Percentiles rank a stretch among this genome's conserved stretches.
Evolutionary conservation across 92 coral and sea anemone genomes (phyloP).

Genomic region (Zoanthus solanderi): DNA sequence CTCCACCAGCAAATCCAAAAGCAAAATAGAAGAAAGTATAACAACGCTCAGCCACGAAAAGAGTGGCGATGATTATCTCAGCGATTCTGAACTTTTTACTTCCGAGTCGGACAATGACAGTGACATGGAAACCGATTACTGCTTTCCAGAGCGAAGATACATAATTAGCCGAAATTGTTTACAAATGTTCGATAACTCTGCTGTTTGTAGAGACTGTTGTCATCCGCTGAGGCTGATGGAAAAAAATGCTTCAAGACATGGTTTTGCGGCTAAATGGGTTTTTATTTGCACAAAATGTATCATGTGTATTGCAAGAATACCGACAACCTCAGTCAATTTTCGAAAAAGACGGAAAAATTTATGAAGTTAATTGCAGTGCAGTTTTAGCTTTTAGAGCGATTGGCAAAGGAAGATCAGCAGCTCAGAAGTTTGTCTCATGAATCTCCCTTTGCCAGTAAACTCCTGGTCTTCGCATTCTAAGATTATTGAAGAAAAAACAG

Average conservation of each 20-base stretch:
- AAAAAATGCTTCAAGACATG: too few species aligned
- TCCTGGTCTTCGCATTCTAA: conserved; percentile 52
- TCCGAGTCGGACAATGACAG: neutral
- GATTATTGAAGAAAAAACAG: conserved; percentile 34
- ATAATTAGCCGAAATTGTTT: too few species aligned
- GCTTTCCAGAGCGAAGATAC: neutral
- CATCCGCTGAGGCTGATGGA: too few species aligned
- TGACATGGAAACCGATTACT: neutral
- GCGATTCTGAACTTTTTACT: neutral
- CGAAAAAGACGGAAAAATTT: conserved; percentile 13
- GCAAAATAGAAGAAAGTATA: too few species aligned
- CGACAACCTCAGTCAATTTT: neutral
- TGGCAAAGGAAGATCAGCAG: conserved; percentile 61
- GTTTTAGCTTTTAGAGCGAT: conserved; percentile 44
- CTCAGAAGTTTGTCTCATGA: conserved; percentile 35
- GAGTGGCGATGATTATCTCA: neutral
- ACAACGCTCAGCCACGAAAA: neutral
- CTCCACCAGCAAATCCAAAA: too few species aligned
- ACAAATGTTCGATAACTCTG: too few species aligned
- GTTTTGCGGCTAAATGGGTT: too few species aligned
- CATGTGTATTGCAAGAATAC: conserved; percentile 5
- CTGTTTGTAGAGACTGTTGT: too few species aligned
- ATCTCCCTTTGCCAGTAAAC: conserved; percentile 48
- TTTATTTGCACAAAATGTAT: neutral
- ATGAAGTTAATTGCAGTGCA: conserved; percentile 44